A percentile compares a stretch with the other conserved stretches of the same genome.
Conservation (phyloP, 2,888 invertebrate genomes). For the Nomada ferruginata region DNA sequence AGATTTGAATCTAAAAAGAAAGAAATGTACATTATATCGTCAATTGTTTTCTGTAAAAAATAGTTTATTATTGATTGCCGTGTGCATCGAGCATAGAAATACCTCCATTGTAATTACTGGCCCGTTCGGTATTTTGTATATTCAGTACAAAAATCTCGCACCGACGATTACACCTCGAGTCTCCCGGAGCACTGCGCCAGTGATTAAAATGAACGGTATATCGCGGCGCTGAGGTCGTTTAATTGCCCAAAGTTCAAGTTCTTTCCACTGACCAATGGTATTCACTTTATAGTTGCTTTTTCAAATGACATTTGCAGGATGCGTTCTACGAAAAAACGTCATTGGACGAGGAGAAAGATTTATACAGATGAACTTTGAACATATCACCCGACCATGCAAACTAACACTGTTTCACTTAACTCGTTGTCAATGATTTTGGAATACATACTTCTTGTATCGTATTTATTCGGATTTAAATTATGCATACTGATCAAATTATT, state of each 20-base stretch:
- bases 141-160: not conserved
- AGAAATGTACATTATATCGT: slow-evolving; percentile 19
- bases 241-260: slow-evolving; percentile 27
- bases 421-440: too few relatives aligned
- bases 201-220: not conserved
- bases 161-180: not conserved
- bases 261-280: slow-evolving; percentile 34
- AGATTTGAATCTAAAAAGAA: slow-evolving; percentile 81
- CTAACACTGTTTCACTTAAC: too few relatives aligned
- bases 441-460: too few relatives aligned
- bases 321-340: not conserved
- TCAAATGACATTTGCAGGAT: not conserved
- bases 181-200: not conserved
- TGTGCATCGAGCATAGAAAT: slow-evolving; percentile 5
- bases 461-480: too few relatives aligned
- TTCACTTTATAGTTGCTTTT: not conserved
- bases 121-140: not conserved
- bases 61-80: not conserved
- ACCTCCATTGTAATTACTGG: slow-evolving; percentile 48
- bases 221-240: slow-evolving; percentile 47
- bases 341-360: not conserved
- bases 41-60: not conserved
- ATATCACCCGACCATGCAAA: not conserved
- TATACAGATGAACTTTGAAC: slow-evolving; percentile 9
- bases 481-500: too few relatives aligned